These are phyloP conservation scores for Erebia ligea DNA, from an alignment of 2,888 invertebrate genomes.

Conservation along the genomic window DNA sequence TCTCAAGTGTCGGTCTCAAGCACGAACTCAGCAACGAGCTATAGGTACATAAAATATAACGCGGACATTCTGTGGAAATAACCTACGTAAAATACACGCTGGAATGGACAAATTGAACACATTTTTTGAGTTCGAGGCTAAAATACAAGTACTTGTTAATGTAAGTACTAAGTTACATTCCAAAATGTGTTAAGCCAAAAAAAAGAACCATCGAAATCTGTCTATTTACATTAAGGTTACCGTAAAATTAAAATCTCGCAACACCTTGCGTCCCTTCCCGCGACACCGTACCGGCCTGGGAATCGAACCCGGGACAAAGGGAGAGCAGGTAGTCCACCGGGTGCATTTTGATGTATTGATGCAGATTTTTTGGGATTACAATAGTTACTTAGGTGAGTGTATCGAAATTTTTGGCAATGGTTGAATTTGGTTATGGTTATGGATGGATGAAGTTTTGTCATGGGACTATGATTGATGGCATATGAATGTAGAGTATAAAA, in stretches of 20 bases:
- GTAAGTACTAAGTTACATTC: not conserved
- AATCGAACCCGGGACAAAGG: conserved; percentile 47
- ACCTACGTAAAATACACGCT: too few species aligned
- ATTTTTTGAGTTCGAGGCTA: too few species aligned
- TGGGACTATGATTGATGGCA: too few species aligned
- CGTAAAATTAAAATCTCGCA: conserved; percentile 25
- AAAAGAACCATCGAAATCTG: conserved; percentile 12
- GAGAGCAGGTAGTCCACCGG: conserved; percentile 49
- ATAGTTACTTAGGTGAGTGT: conserved; percentile 4
- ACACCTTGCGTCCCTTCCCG: conserved; percentile 53
- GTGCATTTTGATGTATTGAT: conserved; percentile 31
- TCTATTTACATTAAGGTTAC: conserved; percentile 27
- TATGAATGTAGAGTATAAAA: too few species aligned
- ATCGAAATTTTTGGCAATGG: not conserved
- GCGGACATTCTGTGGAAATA: too few species aligned
- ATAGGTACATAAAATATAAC: too few species aligned
- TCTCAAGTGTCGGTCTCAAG: too few species aligned
- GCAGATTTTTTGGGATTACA: conserved; percentile 23
- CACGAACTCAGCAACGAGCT: too few species aligned
- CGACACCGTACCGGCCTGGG: conserved; percentile 45
- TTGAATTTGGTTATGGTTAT: not conserved
- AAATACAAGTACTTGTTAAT: too few species aligned
- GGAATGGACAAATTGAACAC: too few species aligned
- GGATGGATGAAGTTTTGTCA: not conserved
- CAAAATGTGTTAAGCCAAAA: not conserved